Evolutionary conservation across 64 coral and sea anemone genomes (phyloP).

Genomic region (Orbicella faveolata): DNA sequence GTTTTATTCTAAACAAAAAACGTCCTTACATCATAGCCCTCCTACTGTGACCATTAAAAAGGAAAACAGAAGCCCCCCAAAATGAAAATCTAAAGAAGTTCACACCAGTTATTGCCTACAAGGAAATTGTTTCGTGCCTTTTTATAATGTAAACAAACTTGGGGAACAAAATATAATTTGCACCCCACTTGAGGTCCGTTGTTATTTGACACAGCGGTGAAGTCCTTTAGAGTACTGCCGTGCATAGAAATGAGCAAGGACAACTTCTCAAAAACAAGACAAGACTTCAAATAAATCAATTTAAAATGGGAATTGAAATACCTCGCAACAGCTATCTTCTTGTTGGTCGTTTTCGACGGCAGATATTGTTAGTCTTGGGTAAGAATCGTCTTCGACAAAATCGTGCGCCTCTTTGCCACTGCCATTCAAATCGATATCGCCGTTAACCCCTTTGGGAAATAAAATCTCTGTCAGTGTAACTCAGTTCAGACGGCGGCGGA

Average conservation of each 20-base stretch:
- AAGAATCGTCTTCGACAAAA: slow-evolving; percentile 12
- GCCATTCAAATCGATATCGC: slow-evolving; percentile 15
- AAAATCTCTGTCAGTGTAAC: neutral
- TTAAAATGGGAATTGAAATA: slow-evolving; percentile 39
- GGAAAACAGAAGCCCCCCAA: neutral
- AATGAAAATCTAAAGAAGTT: neutral
- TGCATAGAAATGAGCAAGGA: neutral
- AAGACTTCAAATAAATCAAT: neutral
- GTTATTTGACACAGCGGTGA: neutral
- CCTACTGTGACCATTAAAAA: neutral
- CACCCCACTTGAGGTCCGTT: neutral
- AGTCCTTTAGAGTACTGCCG: neutral
- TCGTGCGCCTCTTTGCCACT: slow-evolving; percentile 5
- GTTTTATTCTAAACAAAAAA: neutral
- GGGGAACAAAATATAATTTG: neutral
- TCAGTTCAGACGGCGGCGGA: neutral
- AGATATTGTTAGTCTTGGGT: slow-evolving; percentile 11
- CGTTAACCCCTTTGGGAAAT: slow-evolving; percentile 24
- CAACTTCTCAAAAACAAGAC: no score
- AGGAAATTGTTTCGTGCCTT: neutral
- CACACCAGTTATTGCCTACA: neutral
- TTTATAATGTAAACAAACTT: neutral
- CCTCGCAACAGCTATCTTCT: slow-evolving; percentile 93
- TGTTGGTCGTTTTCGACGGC: slow-evolving; percentile 5
- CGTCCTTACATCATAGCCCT: neutral